phyloP scores from a whole-genome alignment of 2,797 vertebrate genomes.

The Amblyopsis hoosieri region DNA sequence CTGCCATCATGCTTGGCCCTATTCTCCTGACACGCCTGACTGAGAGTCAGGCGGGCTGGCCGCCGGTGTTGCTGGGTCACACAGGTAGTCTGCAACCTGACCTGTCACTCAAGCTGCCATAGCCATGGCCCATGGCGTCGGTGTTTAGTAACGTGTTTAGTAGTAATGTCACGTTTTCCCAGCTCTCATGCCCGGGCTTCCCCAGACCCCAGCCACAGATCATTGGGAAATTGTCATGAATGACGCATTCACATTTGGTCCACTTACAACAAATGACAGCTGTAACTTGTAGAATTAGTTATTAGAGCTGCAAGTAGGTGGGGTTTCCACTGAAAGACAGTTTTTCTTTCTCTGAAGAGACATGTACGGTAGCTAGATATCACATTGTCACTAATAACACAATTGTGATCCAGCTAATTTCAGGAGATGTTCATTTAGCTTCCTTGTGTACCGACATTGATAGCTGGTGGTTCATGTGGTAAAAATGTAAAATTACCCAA shows the following conservation, averaged over 20 bases:
- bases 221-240: neutral
- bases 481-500: too few species aligned
- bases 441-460: too few species aligned
- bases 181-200: constrained; percentile 29
- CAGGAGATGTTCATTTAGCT: too few species aligned
- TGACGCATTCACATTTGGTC: neutral
- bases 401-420: too few species aligned
- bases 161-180: constrained; percentile 39
- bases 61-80: constrained; percentile 11
- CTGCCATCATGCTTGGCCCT: neutral
- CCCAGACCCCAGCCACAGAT: constrained; percentile 5
- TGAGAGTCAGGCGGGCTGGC: neutral
- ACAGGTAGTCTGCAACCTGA: constrained; percentile 2
- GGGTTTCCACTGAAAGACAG: too few species aligned
- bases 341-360: too few species aligned
- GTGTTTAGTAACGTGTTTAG: constrained; percentile 59
- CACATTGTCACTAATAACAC: too few species aligned
- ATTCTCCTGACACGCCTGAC: neutral
- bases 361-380: too few species aligned
- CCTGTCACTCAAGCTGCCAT: constrained; percentile 54
- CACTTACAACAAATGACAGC: too few species aligned
- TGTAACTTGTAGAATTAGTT: too few species aligned
- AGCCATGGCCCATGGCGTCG: constrained; percentile 49
- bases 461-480: too few species aligned
- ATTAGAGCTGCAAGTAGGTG: too few species aligned